A percentile compares a stretch with the other conserved stretches of the same genome.
phyloP scores from a whole-genome alignment of 2,113 vertebrate species.

The Rattus rattus region DNA sequence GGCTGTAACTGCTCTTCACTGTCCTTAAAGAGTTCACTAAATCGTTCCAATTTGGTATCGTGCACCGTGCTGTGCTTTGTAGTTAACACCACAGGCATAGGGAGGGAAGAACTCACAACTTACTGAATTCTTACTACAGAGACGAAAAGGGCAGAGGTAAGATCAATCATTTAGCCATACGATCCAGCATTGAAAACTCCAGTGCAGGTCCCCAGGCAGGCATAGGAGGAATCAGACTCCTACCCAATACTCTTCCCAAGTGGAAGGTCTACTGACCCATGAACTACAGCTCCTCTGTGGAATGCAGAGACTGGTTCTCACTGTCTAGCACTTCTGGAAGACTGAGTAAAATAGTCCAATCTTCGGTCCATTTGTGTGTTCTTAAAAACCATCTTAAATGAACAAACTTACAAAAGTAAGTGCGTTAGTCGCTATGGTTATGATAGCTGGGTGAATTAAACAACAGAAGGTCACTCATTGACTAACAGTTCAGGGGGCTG shows the following conservation, averaged over 20 bases:
- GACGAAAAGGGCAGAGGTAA: neutral
- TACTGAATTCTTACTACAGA: neutral
- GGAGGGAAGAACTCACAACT: neutral
- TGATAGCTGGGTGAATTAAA: neutral
- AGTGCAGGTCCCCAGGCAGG: neutral
- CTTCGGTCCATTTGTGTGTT: neutral
- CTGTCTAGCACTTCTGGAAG: neutral
- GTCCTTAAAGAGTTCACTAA: conserved; percentile 16
- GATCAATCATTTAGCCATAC: neutral
- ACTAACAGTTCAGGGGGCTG: neutral
- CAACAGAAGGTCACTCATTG: neutral
- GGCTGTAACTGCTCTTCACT: conserved; percentile 46
- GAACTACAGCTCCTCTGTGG: neutral
- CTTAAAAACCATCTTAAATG: conserved; percentile 20
- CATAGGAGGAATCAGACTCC: neutral
- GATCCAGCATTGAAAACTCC: neutral
- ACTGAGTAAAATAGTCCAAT: neutral
- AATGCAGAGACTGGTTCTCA: neutral
- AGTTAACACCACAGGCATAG: neutral
- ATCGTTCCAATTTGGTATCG: neutral
- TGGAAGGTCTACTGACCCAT: neutral
- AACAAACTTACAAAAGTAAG: neutral
- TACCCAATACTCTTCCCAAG: neutral
- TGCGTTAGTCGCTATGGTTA: neutral
- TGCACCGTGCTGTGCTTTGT: neutral